These are phyloP conservation scores for Urocynchramus pylzowi DNA, from an alignment of 2,113 vertebrate genomes.

Conservation along the genomic window DNA sequence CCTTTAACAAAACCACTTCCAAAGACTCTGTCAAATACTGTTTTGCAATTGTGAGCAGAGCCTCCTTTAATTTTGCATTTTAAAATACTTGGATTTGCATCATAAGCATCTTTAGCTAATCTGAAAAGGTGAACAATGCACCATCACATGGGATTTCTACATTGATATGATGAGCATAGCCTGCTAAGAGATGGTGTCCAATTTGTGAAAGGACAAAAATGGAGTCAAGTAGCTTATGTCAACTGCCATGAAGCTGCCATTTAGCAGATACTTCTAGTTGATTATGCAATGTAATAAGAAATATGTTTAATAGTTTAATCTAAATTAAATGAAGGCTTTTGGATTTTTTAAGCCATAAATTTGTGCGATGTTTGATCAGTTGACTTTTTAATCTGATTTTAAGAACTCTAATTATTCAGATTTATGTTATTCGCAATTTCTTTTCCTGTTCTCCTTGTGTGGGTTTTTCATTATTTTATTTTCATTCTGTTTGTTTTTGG, in stretches of 20 bases:
- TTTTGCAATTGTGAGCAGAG: not conserved
- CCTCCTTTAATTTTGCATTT: not conserved
- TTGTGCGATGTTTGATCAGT: not conserved
- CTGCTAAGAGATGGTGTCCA: not conserved
- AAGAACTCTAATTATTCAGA: conserved; percentile 41
- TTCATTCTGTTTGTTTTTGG: conserved; percentile 62
- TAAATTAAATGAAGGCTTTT: not conserved
- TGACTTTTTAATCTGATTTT: conserved; percentile 28
- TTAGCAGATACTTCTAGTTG: not conserved
- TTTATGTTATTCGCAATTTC: conserved; percentile 23
- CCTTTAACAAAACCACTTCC: not conserved
- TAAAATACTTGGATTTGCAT: not conserved
- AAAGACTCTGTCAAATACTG: not conserved
- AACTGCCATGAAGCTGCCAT: not conserved
- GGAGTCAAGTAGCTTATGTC: not conserved
- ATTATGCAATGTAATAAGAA: not conserved
- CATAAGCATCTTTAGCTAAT: not conserved
- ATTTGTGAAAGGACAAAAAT: not conserved
- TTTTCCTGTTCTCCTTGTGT: conserved; percentile 25
- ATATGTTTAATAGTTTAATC: conserved; percentile 26
- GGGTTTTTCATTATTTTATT: conserved; percentile 60
- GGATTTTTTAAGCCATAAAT: not conserved
- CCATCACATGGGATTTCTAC: not conserved
- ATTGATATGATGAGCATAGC: not conserved
- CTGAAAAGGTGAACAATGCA: not conserved